Percentiles rank a stretch among this genome's conserved stretches.
Evolutionary conservation across 2,888 invertebrate species (phyloP).

Genomic region (Myathropa florea): DNA sequence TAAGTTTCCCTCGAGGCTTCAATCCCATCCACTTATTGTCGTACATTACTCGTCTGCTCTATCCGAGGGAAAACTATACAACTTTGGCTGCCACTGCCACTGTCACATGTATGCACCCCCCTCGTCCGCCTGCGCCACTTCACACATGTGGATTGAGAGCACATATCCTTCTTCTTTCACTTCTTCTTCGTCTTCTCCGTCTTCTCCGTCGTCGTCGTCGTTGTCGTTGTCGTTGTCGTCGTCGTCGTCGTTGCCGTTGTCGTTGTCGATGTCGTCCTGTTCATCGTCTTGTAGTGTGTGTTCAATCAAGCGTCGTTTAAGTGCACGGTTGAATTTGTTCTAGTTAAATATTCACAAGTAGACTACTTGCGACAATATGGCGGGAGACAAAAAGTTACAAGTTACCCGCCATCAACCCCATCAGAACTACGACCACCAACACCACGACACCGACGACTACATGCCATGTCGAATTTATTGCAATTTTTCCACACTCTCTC

Average conservation of each 20-base stretch:
- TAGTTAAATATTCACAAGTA: conserved; percentile 68
- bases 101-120: neutral
- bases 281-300: conserved; percentile 34
- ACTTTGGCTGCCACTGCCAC: conserved; percentile 22
- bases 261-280: neutral
- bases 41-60: conserved; percentile 62
- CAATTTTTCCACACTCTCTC: conserved; percentile 36
- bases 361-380: conserved; percentile 68
- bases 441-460: conserved; percentile 30
- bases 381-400: conserved; percentile 67
- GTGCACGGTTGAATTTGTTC: conserved; percentile 71
- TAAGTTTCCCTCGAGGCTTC: conserved; percentile 70
- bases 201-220: neutral
- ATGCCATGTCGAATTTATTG: conserved; percentile 68
- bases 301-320: conserved; percentile 70
- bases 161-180: conserved; percentile 45
- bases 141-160: conserved; percentile 17
- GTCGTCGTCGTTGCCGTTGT: neutral
- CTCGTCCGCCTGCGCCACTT: neutral
- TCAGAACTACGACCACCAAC: neutral
- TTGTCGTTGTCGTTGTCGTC: neutral
- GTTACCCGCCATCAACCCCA: conserved; percentile 38
- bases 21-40: conserved; percentile 70
- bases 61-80: conserved; percentile 24
- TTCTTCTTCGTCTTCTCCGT: neutral